These are phyloP conservation scores for Novumbra hubbsi DNA, from an alignment of 2,797 vertebrate species.

Conservation along the genomic window DNA sequence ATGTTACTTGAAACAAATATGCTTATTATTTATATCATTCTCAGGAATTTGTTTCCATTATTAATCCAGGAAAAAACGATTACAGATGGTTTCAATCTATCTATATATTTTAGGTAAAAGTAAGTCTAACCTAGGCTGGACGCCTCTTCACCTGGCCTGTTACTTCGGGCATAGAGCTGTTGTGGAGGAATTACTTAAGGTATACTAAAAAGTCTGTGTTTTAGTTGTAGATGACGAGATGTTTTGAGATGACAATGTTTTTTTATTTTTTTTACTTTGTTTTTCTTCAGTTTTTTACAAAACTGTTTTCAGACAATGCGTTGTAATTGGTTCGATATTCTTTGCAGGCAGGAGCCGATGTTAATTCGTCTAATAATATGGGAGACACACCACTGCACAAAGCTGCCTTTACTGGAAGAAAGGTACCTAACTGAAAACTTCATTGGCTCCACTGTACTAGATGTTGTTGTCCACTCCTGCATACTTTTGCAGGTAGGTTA, in stretches of 20 bases:
- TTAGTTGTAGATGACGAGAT: not conserved
- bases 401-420: conserved; percentile 93
- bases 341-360: conserved; percentile 86
- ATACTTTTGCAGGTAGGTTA: too few relatives aligned
- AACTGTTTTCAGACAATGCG: too few relatives aligned
- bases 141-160: conserved; percentile 93
- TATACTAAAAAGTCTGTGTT: conserved; percentile 60
- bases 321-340: conserved; percentile 18
- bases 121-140: conserved; percentile 96
- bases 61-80: not conserved
- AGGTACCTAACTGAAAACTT: conserved; percentile 69
- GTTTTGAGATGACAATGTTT: too few relatives aligned
- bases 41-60: not conserved
- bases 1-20: not conserved
- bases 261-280: conserved; percentile 4
- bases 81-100: not conserved
- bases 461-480: too few relatives aligned
- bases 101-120: conserved; percentile 76
- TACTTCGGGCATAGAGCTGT: conserved; percentile 93
- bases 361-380: conserved; percentile 89
- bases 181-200: conserved; percentile 86
- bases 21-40: not conserved
- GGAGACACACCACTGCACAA: conserved; percentile 93
- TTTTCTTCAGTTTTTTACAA: too few relatives aligned
- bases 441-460: too few relatives aligned